Evolutionary conservation across 2,113 vertebrate genomes (phyloP).

Genomic region (Hydropotes inermis): DNA sequence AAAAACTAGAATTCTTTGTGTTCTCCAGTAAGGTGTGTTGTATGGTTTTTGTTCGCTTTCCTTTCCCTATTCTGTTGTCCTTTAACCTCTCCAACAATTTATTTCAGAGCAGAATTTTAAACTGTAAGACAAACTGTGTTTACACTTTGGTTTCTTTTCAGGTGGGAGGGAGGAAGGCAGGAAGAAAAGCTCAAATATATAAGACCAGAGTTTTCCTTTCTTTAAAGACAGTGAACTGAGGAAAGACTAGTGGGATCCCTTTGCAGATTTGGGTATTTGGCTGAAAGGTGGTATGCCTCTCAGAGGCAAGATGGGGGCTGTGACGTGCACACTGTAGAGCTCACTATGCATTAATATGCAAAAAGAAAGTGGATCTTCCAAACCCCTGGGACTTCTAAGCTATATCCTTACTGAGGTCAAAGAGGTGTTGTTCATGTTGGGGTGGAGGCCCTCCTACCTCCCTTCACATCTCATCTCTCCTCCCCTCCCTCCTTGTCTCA

Average conservation of each 20-base stretch:
- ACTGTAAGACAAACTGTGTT: not conserved
- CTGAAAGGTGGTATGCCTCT: not conserved
- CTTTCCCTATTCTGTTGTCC: not conserved
- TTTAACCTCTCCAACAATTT: conserved; percentile 3
- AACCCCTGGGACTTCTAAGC: conserved; percentile 21
- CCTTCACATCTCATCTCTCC: not conserved
- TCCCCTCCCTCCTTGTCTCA: conserved; percentile 48
- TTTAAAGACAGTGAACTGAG: conserved; percentile 1
- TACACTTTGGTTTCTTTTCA: conserved; percentile 39
- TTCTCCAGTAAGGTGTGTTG: not conserved
- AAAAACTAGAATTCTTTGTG: not conserved
- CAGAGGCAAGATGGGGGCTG: not conserved
- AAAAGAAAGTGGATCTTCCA: conserved; percentile 2
- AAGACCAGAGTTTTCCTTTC: conserved; percentile 31
- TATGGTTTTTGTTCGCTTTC: not conserved
- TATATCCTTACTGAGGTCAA: conserved; percentile 38
- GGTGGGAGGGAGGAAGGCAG: not conserved
- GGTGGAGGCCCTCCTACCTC: not conserved
- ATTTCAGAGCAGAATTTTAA: conserved; percentile 47
- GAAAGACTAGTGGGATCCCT: not conserved
- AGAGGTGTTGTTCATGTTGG: not conserved
- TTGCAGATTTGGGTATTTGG: not conserved
- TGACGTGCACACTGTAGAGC: not conserved
- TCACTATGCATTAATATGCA: not conserved
- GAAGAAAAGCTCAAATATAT: not conserved